These are phyloP conservation scores for Semnornis frantzii DNA, from an alignment of 2,113 vertebrate genomes.

Conservation along the genomic window DNA sequence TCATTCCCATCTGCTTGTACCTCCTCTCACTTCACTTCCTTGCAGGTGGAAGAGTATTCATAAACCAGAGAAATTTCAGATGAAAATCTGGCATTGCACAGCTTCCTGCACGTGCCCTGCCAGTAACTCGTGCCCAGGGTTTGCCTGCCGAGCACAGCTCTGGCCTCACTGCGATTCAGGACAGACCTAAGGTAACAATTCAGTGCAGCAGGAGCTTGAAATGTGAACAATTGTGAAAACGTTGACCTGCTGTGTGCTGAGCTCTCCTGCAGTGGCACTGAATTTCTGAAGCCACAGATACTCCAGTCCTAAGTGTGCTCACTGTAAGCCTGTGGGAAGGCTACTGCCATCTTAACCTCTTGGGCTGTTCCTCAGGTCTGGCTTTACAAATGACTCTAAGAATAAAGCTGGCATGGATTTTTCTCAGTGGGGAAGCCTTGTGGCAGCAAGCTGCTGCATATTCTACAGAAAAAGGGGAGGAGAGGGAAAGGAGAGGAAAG, in stretches of 20 bases:
- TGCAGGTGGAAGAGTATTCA: background rate
- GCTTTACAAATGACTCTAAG: background rate
- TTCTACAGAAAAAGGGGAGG: background rate
- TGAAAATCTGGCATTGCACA: background rate
- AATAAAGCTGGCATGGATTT: background rate
- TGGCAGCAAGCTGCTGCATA: background rate
- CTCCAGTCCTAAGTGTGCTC: background rate
- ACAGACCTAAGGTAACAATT: background rate
- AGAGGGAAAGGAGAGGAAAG: background rate
- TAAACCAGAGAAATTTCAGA: background rate
- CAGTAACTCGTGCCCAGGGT: background rate
- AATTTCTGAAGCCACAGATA: background rate
- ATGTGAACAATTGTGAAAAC: rapidly evolving
- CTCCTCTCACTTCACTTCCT: background rate
- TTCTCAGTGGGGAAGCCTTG: background rate
- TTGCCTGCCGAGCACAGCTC: background rate
- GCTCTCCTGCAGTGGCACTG: background rate
- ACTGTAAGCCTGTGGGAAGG: background rate
- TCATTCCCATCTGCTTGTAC: conserved; percentile 8
- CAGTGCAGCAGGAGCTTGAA: background rate
- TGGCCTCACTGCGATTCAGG: background rate
- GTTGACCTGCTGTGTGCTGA: rapidly evolving
- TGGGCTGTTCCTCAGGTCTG: background rate
- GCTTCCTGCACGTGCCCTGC: background rate
- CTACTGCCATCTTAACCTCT: background rate